Percentiles rank a stretch among this genome's conserved stretches.
phyloP scores from a whole-genome alignment of 2,797 vertebrate species.

The Choloepus didactylus region DNA sequence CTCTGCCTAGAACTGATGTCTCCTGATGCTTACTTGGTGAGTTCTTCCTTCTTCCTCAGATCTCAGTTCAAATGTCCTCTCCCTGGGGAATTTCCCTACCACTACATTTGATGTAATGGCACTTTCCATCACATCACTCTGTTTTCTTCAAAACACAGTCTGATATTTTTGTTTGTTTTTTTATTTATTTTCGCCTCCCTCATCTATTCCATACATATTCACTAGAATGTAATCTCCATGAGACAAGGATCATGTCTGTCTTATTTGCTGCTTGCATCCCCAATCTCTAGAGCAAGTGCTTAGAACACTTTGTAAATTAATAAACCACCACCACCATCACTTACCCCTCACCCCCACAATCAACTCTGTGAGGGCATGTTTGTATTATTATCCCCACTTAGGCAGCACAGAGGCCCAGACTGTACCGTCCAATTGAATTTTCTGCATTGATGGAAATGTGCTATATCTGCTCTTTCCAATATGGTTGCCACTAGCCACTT shows the following conservation, averaged over 20 bases:
- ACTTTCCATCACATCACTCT: background rate
- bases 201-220: background rate
- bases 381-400: background rate
- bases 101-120: background rate
- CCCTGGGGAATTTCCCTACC: background rate
- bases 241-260: background rate
- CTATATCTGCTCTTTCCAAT: background rate
- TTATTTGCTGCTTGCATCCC: background rate
- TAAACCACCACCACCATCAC: background rate
- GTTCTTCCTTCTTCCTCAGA: background rate
- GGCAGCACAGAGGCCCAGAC: background rate
- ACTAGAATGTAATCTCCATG: background rate
- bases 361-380: background rate
- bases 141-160: background rate
- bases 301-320: background rate
- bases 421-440: background rate
- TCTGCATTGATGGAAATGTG: background rate
- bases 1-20: background rate
- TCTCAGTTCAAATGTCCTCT: background rate
- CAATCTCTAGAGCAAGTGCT: background rate
- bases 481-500: background rate
- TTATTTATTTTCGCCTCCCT: background rate
- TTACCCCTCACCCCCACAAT: background rate
- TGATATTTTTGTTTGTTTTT: background rate
- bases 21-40: background rate